Evolutionary conservation across 1,140 invertebrate genomes (phyloP), one percentile per base, ranked within the genome.

Genomic region (Metopolophium dirhodum): DNA sequence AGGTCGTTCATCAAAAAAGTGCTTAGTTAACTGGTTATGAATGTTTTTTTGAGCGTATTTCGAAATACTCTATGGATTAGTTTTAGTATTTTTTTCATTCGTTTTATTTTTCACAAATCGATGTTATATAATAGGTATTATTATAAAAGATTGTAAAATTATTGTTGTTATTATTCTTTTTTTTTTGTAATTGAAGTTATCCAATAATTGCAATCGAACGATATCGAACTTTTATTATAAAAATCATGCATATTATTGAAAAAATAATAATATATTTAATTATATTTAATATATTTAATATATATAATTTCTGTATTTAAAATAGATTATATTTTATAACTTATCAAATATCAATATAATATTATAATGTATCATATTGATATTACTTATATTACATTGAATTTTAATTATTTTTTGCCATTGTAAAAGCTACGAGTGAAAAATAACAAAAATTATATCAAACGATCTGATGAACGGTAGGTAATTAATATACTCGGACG

Each of bases 1-100:
- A 90, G 88, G 88, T 90, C 88, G 51, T 61, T 45, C 88, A 30
- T 90, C 23, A 61, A 89, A 57, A 89, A 41, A 47, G 14, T 30
- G 35, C 9, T 61, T 22, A 90, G 88, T 30, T 22, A 61, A 90
- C 35, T 61, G 14, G 23, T 61, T 61, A 61, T 41, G 7, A 61
- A 41, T 61, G 51, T 90, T 8, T 26, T 54, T 90, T 57, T 57
- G 8, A 41, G 37, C 11, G 51, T 18, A 61, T 61, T 90, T 45
- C 54, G 54, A 61, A 90, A 90, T 61, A 90, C 30, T 57, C 35
- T 2, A 26, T 37, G n/a, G 8, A 23, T 90, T 61, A 41, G 35
- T 57, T 45, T 90, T 41, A n/a, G n/a, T 89, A 37, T 35, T 54
- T 54, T 20, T 89, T 61, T 90, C 11, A 30, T 23, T 57, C 23